Conservation (phyloP, 2,888 invertebrate genomes). For the Aproaerema taeniolella region DNA sequence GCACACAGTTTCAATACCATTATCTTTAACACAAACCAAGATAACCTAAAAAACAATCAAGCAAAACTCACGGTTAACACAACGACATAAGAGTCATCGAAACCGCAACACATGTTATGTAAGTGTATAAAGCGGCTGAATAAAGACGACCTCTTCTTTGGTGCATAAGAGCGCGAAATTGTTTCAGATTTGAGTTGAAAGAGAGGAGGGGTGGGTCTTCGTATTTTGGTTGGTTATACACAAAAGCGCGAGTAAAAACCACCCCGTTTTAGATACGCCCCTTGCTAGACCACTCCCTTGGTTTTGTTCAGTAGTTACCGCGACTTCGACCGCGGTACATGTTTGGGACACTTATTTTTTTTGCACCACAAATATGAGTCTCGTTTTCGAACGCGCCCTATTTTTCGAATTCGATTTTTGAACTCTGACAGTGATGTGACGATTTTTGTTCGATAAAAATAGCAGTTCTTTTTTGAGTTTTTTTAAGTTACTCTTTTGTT, state of each 20-base stretch:
- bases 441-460: too few relatives aligned
- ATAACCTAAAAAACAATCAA: too few relatives aligned
- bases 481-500: too few relatives aligned
- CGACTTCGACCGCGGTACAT: too few relatives aligned
- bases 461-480: too few relatives aligned
- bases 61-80: too few relatives aligned
- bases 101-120: conserved; percentile 31
- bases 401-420: background rate
- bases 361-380: background rate
- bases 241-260: conserved; percentile 64
- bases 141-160: too few relatives aligned
- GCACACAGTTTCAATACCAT: too few relatives aligned
- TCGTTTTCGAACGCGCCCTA: background rate
- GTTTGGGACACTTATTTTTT: background rate
- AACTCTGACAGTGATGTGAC: too few relatives aligned
- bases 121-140: conserved; percentile 37
- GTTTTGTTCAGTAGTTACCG: background rate
- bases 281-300: conserved; percentile 29
- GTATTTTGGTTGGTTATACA: conserved; percentile 33
- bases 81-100: conserved; percentile 24
- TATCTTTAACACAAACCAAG: too few relatives aligned
- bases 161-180: too few relatives aligned
- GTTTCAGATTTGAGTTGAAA: conserved; percentile 17
- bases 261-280: conserved; percentile 57
- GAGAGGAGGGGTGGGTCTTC: conserved; percentile 34